Evolutionary conservation across 2,113 vertebrate genomes (phyloP).

Genomic region (Oreotrochilus melanogaster): DNA sequence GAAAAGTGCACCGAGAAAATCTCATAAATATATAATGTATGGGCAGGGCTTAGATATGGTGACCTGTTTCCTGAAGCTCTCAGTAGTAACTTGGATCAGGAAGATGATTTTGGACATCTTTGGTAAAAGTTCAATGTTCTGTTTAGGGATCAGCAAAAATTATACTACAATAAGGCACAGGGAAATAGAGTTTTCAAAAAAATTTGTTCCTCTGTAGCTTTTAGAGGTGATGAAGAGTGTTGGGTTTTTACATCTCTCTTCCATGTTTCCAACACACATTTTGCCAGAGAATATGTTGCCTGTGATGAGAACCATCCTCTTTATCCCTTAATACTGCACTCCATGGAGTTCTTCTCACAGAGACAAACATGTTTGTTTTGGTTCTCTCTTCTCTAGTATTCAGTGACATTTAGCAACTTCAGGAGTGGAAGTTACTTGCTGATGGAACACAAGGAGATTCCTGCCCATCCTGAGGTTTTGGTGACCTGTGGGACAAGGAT

Average conservation of each 20-base stretch:
- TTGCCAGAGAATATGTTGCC: not conserved
- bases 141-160: not conserved
- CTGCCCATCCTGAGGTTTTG: conserved; percentile 30
- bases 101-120: not conserved
- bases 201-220: not conserved
- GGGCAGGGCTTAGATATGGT: not conserved
- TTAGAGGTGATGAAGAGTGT: not conserved
- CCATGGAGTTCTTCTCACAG: not conserved
- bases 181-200: not conserved
- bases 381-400: conserved; percentile 68
- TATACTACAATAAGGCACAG: not conserved
- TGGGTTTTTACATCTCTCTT: not conserved
- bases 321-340: not conserved
- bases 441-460: conserved; percentile 62
- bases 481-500: conserved; percentile 66
- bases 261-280: not conserved
- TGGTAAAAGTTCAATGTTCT: not conserved
- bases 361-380: not conserved
- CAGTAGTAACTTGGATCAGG: not conserved
- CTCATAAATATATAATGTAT: not conserved
- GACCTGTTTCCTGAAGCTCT: not conserved
- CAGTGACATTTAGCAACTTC: conserved; percentile 76
- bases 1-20: not conserved
- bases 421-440: conserved; percentile 67
- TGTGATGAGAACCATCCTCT: not conserved